These are phyloP conservation scores for Phymanthus crucifer DNA, from an alignment of 92 coral and sea anemone genomes.

Conservation along the genomic window DNA sequence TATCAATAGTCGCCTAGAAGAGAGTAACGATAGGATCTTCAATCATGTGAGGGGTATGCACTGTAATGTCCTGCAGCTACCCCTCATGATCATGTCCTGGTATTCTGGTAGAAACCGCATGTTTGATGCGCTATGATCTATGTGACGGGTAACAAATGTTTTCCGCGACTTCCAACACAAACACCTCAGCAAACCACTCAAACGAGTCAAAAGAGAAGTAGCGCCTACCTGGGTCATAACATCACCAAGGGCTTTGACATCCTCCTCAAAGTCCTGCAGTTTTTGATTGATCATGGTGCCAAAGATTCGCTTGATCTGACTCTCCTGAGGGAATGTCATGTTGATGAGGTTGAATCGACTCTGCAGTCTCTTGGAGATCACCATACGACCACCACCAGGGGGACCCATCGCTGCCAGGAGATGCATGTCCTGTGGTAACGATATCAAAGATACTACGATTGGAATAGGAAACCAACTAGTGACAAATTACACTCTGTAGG, in stretches of 20 bases:
- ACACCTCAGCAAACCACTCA: neutral
- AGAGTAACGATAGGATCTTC: neutral
- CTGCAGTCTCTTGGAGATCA: slow-evolving; percentile 94
- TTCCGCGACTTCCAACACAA: too few species aligned
- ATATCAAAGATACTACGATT: neutral
- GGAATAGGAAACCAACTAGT: neutral
- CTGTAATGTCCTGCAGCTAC: too few species aligned
- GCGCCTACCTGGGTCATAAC: slow-evolving; percentile 89
- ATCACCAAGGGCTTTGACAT: slow-evolving; percentile 96
- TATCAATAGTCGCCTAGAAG: slow-evolving; percentile 92
- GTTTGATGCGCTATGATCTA: too few species aligned
- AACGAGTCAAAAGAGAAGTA: neutral
- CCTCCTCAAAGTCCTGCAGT: slow-evolving; percentile 97
- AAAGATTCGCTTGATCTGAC: slow-evolving; percentile 97
- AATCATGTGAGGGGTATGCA: neutral
- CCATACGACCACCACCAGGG: slow-evolving; percentile 99
- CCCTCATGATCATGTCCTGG: too few species aligned
- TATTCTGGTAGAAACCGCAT: too few species aligned
- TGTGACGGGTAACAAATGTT: too few species aligned
- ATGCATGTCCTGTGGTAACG: slow-evolving; percentile 81
- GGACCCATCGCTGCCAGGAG: slow-evolving; percentile 95
- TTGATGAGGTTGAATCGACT: slow-evolving; percentile 96
- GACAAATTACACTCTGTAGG: too few species aligned
- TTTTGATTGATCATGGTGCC: slow-evolving; percentile 99
- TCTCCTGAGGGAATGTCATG: slow-evolving; percentile 99